Base-by-base conservation (phyloP, 1,140 invertebrate genomes). In the Heliconius congener region DNA sequence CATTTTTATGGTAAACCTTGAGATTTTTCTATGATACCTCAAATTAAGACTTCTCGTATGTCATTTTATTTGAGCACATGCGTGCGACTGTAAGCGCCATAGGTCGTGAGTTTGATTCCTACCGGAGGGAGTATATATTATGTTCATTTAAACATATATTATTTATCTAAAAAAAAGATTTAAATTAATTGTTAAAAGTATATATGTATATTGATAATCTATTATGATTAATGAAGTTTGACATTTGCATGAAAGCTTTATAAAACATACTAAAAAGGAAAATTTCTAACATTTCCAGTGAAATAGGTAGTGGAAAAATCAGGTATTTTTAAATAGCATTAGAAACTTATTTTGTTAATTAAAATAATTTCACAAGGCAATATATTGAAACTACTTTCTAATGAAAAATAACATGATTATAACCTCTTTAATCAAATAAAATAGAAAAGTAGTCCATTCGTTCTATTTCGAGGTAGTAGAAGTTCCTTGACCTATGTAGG, bases 1-100 rank as follows among this genome's bases (percentile, higher is more conserved):
- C 23, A 66, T 30, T 66, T 60, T 66, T 66, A 66, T 66, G 27
- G 27, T 66, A 66, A 66, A 30, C 11, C 60, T 66, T 66, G 60
- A 27, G 11, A 66, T 66, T 66, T 66, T 66, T 66, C 60, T 66
- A 66, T 57, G 55, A 57, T 66, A 30, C 11, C 11, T 30, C 27
- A 11, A 66, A 66, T 30, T 30, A 66, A 57, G n/a, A 57, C 55
- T 23, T 57, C 55, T 23, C n/a, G 50, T 52, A 23, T 9, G 23
- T n/a, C 23, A 57, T 57, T 57, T 46, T 46, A 46, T 46, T 16
- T 46, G 42, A 46, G 42, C 42, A 13, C 13, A 1, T 1, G 42
- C 13, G 13, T 46, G 42, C 11, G 13, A 16, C 13, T 46, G 1
- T 16, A 46, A 46, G 13, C 42, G 13, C 13, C 13, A 1, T 37